phyloP scores from a whole-genome alignment of 2,797 vertebrate species.

The Notamacropus eugenii region DNA sequence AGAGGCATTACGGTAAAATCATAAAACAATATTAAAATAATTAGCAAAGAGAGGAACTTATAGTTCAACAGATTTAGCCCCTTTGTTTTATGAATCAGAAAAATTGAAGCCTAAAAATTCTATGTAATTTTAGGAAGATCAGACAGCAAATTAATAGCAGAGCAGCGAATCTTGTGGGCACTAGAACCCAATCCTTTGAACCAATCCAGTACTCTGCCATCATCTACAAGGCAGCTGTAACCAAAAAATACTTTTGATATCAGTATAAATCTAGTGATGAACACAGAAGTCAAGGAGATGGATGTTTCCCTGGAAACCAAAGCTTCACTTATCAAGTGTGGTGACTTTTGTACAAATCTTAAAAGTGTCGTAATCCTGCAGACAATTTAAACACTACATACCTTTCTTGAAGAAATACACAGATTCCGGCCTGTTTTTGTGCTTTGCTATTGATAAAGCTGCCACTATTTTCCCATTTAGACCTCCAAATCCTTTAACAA shows the following conservation, averaged over 20 bases:
- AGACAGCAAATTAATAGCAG: not conserved
- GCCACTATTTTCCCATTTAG: slow-evolving; percentile 91
- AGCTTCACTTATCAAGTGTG: not conserved
- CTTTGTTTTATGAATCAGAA: not conserved
- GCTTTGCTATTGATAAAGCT: slow-evolving; percentile 92
- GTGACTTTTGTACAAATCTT: not conserved
- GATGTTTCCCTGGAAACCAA: slow-evolving; percentile 7
- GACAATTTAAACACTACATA: slow-evolving; percentile 71
- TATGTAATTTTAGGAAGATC: not conserved
- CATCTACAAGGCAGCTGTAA: not conserved
- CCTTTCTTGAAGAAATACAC: slow-evolving; percentile 98
- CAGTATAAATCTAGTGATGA: slow-evolving; percentile 52
- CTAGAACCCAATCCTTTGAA: not conserved
- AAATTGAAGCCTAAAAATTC: not conserved
- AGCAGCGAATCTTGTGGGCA: not conserved
- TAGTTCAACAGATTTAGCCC: not conserved
- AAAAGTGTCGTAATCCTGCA: slow-evolving; percentile 6
- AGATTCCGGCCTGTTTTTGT: slow-evolving; percentile 88
- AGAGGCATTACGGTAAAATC: not conserved
- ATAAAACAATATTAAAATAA: slow-evolving; percentile 33
- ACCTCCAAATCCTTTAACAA: slow-evolving; percentile 91
- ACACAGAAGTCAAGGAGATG: slow-evolving; percentile 24
- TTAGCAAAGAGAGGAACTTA: not conserved
- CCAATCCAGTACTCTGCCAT: not conserved
- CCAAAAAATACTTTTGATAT: slow-evolving; percentile 23